Evolutionary conservation across 2,797 vertebrate genomes (phyloP).

Genomic region (Choloepus didactylus): DNA sequence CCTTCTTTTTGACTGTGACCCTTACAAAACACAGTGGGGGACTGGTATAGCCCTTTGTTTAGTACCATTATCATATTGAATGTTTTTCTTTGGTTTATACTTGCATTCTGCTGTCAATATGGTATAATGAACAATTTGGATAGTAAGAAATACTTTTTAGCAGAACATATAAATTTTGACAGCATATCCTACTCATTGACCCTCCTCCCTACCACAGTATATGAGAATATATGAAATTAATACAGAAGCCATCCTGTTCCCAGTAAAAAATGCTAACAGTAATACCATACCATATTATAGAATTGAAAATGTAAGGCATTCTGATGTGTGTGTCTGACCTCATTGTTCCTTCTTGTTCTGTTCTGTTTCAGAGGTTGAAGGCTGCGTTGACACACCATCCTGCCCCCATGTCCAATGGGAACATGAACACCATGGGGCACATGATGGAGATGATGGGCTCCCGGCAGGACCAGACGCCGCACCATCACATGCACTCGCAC

Average conservation of each 20-base stretch:
- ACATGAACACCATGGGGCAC: constrained; percentile 99
- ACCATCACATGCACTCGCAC: constrained; percentile 96
- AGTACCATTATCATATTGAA: not conserved
- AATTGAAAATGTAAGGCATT: not conserved
- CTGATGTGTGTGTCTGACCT: constrained; percentile 3
- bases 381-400: constrained; percentile 97
- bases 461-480: constrained; percentile 94
- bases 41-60: not conserved
- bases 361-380: constrained; percentile 95
- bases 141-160: not conserved
- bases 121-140: not conserved
- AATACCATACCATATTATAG: not conserved
- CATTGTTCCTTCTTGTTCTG: constrained; percentile 66
- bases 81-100: constrained; percentile 4
- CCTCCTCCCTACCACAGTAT: not conserved
- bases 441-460: constrained; percentile 99
- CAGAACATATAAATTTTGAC: not conserved
- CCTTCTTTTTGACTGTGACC: not conserved
- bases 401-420: constrained; percentile 96
- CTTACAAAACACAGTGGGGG: not conserved
- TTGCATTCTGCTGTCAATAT: not conserved
- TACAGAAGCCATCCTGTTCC: not conserved
- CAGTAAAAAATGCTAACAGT: not conserved
- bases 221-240: constrained; percentile 16
- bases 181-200: not conserved